These are phyloP conservation scores for Spodoptera litura DNA, from an alignment of 1,140 invertebrate species.

Conservation along the genomic window DNA sequence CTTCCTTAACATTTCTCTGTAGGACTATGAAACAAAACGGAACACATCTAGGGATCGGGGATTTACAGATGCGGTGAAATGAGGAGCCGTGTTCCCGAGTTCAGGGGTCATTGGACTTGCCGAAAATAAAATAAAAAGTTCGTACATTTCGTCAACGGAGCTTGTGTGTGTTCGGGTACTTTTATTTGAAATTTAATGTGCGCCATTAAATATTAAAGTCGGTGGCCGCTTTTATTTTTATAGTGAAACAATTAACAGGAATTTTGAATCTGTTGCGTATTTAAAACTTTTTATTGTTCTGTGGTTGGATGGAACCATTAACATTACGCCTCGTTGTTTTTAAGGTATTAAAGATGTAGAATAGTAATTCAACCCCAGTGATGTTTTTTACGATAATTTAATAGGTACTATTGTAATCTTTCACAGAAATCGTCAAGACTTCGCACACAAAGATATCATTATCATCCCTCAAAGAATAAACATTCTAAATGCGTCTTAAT, in stretches of 20 bases:
- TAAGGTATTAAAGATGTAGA: too few relatives aligned
- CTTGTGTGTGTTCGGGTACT: neutral
- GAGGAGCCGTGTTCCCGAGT: constrained; percentile 7
- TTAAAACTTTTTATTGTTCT: neutral
- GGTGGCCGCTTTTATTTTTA: neutral
- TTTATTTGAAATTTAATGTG: constrained; percentile 13
- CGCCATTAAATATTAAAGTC: constrained; percentile 20
- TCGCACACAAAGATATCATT: too few relatives aligned
- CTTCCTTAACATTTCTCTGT: constrained; percentile 80
- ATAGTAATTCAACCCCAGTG: too few relatives aligned
- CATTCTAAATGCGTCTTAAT: too few relatives aligned
- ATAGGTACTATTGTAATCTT: neutral
- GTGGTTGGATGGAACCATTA: too few relatives aligned
- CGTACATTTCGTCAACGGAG: neutral
- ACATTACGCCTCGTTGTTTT: too few relatives aligned
- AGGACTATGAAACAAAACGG: constrained; percentile 65
- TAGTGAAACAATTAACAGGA: constrained; percentile 2
- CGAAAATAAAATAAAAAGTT: constrained; percentile 41
- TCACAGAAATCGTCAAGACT: neutral
- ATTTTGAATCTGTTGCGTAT: neutral
- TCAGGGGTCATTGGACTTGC: constrained; percentile 31
- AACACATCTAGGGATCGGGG: constrained; percentile 44
- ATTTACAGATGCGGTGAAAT: constrained; percentile 31
- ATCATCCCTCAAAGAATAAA: too few relatives aligned
- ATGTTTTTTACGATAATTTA: too few relatives aligned